Conservation (phyloP, 2,888 invertebrate species). For the Platycnemis pennipes region DNA sequence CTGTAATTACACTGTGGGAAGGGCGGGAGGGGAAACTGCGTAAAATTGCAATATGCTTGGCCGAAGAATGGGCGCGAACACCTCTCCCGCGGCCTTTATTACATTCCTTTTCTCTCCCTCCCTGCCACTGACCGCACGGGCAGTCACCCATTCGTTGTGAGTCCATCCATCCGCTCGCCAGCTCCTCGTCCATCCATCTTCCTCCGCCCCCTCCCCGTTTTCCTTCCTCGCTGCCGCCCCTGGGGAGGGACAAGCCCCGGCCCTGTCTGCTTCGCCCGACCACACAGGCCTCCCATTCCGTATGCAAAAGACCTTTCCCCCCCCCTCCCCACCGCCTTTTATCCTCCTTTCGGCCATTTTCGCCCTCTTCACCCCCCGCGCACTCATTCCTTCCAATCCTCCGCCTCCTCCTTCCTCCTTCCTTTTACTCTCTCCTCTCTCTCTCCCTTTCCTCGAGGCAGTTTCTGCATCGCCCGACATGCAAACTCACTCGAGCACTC, state of each 20-base stretch:
- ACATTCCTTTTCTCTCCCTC: neutral
- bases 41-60: neutral
- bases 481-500: slow-evolving; percentile 10
- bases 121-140: neutral
- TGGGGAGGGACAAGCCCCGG: neutral
- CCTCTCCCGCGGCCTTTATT: neutral
- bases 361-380: neutral
- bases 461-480: too few relatives aligned
- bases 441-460: neutral
- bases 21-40: neutral
- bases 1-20: neutral
- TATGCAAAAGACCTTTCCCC: neutral
- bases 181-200: neutral
- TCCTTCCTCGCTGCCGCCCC: neutral
- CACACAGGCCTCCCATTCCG: neutral
- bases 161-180: neutral
- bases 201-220: neutral
- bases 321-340: neutral
- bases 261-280: neutral
- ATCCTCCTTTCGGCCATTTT: neutral
- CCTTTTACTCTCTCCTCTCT: neutral
- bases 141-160: neutral
- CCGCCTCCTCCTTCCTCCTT: neutral
- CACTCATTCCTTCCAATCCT: neutral
- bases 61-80: too few relatives aligned